Evolutionary conservation across 2,888 invertebrate genomes (phyloP).

Genomic region (Melinopterus prodromus): DNA sequence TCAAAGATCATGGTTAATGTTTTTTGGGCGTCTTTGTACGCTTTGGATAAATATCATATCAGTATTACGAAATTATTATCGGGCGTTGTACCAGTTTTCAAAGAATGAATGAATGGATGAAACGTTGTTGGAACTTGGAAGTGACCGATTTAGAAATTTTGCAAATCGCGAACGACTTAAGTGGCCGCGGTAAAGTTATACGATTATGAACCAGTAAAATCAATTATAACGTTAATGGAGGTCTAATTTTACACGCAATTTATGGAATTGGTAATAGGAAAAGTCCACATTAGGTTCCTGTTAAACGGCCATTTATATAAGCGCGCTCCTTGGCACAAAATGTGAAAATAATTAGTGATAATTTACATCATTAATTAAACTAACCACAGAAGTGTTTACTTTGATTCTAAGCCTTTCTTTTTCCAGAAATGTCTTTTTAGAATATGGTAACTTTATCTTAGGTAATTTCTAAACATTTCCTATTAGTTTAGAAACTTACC

Average conservation of each 20-base stretch:
- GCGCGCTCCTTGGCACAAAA: too few relatives aligned
- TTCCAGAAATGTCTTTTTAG: too few relatives aligned
- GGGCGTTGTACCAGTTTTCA: neutral
- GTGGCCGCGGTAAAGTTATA: neutral
- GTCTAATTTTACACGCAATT: neutral
- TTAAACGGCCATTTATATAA: neutral
- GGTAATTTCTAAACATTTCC: neutral
- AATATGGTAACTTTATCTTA: too few relatives aligned
- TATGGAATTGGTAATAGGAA: neutral
- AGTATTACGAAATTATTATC: neutral
- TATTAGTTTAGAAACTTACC: constrained; percentile 68
- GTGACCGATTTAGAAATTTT: neutral
- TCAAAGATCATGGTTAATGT: neutral
- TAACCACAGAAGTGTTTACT: neutral
- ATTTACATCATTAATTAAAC: neutral
- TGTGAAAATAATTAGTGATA: neutral
- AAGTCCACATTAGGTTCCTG: neutral
- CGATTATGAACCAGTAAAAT: neutral
- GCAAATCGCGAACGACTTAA: neutral
- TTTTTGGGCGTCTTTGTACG: neutral
- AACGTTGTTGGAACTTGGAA: neutral
- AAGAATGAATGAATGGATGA: neutral
- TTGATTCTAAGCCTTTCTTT: neutral
- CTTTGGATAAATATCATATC: neutral
- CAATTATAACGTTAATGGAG: neutral